Conservation (phyloP, 2,888 invertebrate genomes). For the Mayetiola destructor region DNA sequence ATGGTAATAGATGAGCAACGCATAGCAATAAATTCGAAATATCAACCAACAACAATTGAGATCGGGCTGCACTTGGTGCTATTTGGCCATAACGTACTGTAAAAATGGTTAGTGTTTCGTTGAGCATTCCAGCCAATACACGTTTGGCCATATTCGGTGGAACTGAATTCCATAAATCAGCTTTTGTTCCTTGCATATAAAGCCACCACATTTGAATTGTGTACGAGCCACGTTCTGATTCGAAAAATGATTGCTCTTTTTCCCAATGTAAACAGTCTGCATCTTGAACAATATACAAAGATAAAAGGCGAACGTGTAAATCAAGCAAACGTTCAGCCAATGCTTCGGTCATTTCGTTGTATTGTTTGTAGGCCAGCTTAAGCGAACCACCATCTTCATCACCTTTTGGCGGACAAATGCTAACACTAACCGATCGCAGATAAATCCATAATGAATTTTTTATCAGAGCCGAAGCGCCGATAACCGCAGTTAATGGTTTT, state of each 20-base stretch:
- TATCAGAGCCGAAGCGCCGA: constrained; percentile 64
- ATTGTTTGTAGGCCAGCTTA: constrained; percentile 51
- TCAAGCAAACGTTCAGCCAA: constrained; percentile 68
- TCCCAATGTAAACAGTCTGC: constrained; percentile 66
- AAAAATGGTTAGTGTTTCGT: constrained; percentile 67
- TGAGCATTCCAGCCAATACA: constrained; percentile 71
- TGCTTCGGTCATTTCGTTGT: constrained; percentile 70
- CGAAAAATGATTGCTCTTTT: constrained; percentile 47
- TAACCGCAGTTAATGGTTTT: constrained; percentile 62
- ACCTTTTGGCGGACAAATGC: constrained; percentile 32
- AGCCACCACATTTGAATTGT: constrained; percentile 82
- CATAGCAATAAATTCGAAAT: constrained; percentile 64
- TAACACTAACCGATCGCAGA: constrained; percentile 39
- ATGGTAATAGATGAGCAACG: constrained; percentile 54
- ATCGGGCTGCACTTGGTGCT: constrained; percentile 44
- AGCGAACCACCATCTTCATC: constrained; percentile 34
- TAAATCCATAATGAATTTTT: constrained; percentile 69
- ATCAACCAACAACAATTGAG: constrained; percentile 49
- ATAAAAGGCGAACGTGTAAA: constrained; percentile 60
- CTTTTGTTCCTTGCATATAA: constrained; percentile 69
- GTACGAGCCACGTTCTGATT: constrained; percentile 62
- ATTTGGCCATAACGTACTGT: constrained; percentile 70
- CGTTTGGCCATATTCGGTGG: constrained; percentile 78
- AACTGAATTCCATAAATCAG: constrained; percentile 76
- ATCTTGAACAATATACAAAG: constrained; percentile 69